phyloP scores from a whole-genome alignment of 2,888 invertebrate species.

The Orthonevra nobilis region DNA sequence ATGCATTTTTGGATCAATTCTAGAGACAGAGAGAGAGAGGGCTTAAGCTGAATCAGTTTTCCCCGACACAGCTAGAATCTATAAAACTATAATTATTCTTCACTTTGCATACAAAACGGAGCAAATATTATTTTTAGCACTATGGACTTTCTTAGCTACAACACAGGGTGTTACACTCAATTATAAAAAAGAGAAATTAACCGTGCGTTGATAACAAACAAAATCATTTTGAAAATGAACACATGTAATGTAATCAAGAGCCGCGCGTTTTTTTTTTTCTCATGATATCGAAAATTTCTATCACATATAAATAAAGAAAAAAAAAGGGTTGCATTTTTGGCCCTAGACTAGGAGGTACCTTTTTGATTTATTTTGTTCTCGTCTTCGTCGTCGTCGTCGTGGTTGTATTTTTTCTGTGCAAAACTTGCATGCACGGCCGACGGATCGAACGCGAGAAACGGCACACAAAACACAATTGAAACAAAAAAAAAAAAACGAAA shows the following conservation, averaged over 20 bases:
- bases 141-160: constrained; percentile 26
- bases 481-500: neutral
- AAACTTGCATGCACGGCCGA: constrained; percentile 10
- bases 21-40: too few relatives aligned
- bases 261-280: too few relatives aligned
- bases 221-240: too few relatives aligned
- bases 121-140: constrained; percentile 19
- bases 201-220: too few relatives aligned
- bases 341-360: neutral
- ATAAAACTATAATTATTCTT: too few relatives aligned
- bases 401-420: constrained; percentile 12
- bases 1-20: too few relatives aligned
- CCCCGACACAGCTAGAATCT: too few relatives aligned
- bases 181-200: neutral
- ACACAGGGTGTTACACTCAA: neutral
- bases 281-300: too few relatives aligned
- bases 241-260: too few relatives aligned
- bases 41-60: too few relatives aligned
- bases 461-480: constrained; percentile 22
- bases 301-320: neutral
- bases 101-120: too few relatives aligned
- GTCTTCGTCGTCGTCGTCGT: constrained; percentile 3
- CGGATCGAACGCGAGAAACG: constrained; percentile 18
- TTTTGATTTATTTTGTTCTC: constrained; percentile 3
- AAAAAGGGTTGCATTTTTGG: neutral